phyloP scores from a whole-genome alignment of 2,113 vertebrate genomes.

The Neopipo cinnamomea region DNA sequence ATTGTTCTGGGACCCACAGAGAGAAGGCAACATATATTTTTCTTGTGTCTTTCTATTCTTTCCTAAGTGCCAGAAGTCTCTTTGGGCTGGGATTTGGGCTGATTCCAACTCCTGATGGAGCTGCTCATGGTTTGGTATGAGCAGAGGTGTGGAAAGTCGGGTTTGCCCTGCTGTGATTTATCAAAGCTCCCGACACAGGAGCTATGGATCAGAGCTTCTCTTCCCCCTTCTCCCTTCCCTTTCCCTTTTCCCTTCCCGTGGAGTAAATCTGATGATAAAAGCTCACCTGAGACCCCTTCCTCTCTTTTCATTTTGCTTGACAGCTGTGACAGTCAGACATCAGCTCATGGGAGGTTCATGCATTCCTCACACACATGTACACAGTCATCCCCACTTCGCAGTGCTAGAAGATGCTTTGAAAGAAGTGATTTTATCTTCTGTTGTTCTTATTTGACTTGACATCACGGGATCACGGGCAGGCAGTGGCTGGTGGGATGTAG shows the following conservation, averaged over 20 bases:
- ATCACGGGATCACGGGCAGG: not conserved
- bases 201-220: not conserved
- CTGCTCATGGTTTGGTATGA: too few species aligned
- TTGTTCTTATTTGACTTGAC: not conserved
- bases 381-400: not conserved
- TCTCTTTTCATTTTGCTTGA: not conserved
- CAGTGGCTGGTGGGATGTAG: not conserved
- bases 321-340: too few species aligned
- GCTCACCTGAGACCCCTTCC: not conserved
- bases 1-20: not conserved
- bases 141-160: not conserved
- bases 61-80: not conserved
- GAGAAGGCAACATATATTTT: not conserved
- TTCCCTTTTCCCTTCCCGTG: rapidly evolving
- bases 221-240: not conserved
- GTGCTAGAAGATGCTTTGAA: not conserved
- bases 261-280: not conserved
- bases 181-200: not conserved
- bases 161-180: not conserved
- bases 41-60: not conserved
- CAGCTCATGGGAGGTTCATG: not conserved
- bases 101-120: not conserved
- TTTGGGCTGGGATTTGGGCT: not conserved
- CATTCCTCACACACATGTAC: not conserved
- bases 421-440: not conserved